These are phyloP conservation scores for Athalia cordata DNA, from an alignment of 2,888 invertebrate genomes.

Conservation along the genomic window DNA sequence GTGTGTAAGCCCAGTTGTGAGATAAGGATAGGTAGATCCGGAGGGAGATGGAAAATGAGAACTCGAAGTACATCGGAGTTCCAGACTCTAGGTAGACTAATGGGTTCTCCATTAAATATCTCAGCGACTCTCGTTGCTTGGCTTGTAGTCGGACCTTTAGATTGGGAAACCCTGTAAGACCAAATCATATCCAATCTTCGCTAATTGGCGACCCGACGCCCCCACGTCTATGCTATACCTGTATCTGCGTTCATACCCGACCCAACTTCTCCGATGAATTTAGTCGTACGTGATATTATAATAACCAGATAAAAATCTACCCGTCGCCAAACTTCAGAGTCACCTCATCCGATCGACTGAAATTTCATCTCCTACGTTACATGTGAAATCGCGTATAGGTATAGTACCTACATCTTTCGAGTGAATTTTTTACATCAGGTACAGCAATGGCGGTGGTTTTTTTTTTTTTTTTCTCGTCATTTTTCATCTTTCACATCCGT, in stretches of 20 bases:
- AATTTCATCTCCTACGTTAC: too few relatives aligned
- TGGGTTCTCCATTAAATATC: conserved; percentile 34
- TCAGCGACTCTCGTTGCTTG: conserved; percentile 14
- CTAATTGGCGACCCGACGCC: conserved; percentile 20
- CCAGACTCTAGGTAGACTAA: conserved; percentile 19
- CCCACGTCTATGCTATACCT: neutral
- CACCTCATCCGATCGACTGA: too few relatives aligned
- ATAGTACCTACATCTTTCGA: too few relatives aligned
- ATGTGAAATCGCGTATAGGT: too few relatives aligned
- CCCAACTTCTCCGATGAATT: neutral
- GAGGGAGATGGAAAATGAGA: conserved; percentile 9
- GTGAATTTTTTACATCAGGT: too few relatives aligned
- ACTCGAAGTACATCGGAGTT: conserved; percentile 9
- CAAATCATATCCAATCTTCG: conserved; percentile 36
- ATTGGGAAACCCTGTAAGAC: conserved; percentile 31
- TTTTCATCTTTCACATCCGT: too few relatives aligned
- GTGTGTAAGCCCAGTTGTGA: too few relatives aligned
- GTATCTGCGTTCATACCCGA: neutral
- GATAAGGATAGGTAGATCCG: neutral
- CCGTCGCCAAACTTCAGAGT: neutral
- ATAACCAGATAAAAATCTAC: conserved; percentile 7
- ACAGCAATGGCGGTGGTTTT: too few relatives aligned
- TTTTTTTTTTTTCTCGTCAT: too few relatives aligned
- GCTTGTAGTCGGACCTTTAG: conserved; percentile 5
- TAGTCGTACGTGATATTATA: conserved; percentile 28